Conservation (phyloP, 2,113 vertebrate species). For the Nannospalax galili region DNA sequence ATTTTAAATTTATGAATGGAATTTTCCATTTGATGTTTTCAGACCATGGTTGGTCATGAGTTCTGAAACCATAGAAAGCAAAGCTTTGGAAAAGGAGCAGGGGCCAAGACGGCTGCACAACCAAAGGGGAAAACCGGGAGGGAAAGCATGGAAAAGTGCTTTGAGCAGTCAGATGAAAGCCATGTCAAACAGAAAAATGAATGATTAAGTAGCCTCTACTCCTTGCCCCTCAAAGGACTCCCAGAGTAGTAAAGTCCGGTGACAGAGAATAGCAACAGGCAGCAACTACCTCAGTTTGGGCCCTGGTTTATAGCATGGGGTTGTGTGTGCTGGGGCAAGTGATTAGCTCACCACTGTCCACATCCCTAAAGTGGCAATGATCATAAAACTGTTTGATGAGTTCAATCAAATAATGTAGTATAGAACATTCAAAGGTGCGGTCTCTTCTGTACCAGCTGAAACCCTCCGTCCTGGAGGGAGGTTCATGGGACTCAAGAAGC, state of each 20-base stretch:
- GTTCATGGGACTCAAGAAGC: neutral
- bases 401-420: neutral
- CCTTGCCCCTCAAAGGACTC: neutral
- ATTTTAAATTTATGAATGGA: neutral
- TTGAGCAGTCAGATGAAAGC: neutral
- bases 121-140: neutral
- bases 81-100: neutral
- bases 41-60: neutral
- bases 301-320: neutral
- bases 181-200: neutral
- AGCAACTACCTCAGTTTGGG: neutral
- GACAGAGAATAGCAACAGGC: neutral
- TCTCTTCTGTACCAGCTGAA: neutral
- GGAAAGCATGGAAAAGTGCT: neutral
- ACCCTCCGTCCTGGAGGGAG: neutral
- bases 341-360: neutral
- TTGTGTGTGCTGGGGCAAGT: neutral
- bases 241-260: neutral
- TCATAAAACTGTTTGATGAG: neutral
- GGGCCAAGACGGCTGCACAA: neutral
- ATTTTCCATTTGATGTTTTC: neutral
- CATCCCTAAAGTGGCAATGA: neutral
- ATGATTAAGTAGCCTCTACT: neutral
- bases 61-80: neutral
- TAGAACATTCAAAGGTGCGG: neutral